phyloP scores from a whole-genome alignment of 2,113 vertebrate species.

The Chloropsis hardwickii region DNA sequence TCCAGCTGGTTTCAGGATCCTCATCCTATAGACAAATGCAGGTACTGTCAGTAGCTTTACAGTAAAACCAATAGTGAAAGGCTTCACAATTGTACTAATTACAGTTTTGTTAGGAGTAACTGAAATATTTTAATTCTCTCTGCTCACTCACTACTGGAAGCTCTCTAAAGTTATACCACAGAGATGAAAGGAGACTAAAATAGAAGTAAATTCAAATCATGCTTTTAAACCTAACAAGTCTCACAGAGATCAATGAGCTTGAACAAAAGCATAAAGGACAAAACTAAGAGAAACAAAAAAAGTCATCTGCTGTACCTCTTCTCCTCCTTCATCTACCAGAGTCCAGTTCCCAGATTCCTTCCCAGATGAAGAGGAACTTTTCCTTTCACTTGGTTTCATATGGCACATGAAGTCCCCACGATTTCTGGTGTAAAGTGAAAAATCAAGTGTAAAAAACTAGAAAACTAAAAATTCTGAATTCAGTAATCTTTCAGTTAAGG shows the following conservation, averaged over 20 bases:
- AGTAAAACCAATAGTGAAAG: not conserved
- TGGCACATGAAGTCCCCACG: conserved; percentile 89
- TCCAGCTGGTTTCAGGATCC: conserved; percentile 92
- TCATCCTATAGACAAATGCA: conserved; percentile 80
- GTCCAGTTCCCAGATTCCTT: conserved; percentile 91
- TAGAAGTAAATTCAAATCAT: accelerated
- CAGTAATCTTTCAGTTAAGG: not conserved
- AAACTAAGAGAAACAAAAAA: not conserved
- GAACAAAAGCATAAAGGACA: not conserved
- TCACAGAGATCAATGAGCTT: not conserved
- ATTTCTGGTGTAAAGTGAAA: conserved; percentile 74
- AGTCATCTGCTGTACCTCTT: conserved; percentile 79
- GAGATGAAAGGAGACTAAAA: not conserved
- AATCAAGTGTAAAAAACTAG: not conserved
- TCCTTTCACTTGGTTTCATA: conserved; percentile 88
- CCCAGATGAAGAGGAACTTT: conserved; percentile 74
- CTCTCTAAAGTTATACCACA: not conserved
- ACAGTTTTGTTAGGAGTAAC: not conserved
- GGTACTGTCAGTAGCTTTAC: not conserved
- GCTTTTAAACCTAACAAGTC: not conserved
- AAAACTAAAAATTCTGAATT: not conserved
- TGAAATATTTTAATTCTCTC: not conserved
- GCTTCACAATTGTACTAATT: not conserved
- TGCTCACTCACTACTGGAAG: not conserved
- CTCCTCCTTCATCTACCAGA: conserved; percentile 94